phyloP scores from a whole-genome alignment of 2,113 vertebrate species.

The Callionymus lyra region DNA sequence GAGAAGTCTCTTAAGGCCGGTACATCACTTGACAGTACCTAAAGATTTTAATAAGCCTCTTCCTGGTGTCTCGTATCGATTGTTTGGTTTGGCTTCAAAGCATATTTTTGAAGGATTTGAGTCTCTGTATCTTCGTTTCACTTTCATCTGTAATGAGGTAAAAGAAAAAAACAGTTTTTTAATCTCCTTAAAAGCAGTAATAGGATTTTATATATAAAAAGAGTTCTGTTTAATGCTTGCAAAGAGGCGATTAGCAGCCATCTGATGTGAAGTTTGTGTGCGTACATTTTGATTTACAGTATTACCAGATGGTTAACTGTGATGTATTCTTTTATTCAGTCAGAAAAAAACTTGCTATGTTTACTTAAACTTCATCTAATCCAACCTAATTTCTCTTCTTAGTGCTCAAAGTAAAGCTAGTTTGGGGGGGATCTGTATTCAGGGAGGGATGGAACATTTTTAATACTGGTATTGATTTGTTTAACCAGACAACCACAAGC shows the following conservation, averaged over 20 bases:
- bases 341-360: not conserved
- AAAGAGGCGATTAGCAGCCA: too few species aligned
- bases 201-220: conserved; percentile 2
- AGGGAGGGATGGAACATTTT: conserved; percentile 67
- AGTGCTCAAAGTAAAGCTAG: too few species aligned
- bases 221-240: conserved; percentile 2
- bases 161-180: not conserved
- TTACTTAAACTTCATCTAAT: too few species aligned
- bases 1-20: conserved; percentile 50
- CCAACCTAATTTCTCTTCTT: too few species aligned
- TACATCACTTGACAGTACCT: conserved; percentile 22
- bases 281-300: too few species aligned
- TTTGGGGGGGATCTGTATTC: conserved; percentile 71
- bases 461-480: conserved; percentile 71
- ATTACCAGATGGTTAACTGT: too few species aligned
- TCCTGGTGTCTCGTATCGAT: conserved; percentile 43
- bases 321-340: not conserved
- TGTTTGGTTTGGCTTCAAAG: conserved; percentile 16
- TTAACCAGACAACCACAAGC: conserved; percentile 46
- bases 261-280: too few species aligned
- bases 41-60: conserved; percentile 30
- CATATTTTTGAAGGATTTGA: conserved; percentile 25
- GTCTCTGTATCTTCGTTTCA: conserved; percentile 10
- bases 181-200: conserved; percentile 13
- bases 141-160: conserved; percentile 7